A percentile compares a stretch with the other conserved stretches of the same genome.
Evolutionary conservation across 2,888 invertebrate species (phyloP).

Genomic region (Galerucella pusilla): DNA sequence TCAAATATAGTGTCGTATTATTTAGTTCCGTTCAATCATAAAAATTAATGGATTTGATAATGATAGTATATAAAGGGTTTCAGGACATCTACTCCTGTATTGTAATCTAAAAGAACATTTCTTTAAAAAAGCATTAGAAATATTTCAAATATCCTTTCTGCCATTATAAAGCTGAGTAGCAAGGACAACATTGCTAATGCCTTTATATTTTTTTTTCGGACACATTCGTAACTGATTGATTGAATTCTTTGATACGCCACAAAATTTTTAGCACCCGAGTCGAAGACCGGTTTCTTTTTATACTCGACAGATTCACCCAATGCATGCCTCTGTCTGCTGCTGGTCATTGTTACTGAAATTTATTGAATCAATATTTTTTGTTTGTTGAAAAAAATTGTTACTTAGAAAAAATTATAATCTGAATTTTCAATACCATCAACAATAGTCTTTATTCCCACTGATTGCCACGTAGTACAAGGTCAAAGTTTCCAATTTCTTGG

Average conservation of each 20-base stretch:
- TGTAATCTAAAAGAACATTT: not conserved
- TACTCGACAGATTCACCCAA: not conserved
- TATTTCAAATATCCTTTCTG: not conserved
- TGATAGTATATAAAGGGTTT: not conserved
- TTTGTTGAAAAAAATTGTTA: not conserved
- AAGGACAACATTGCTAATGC: not conserved
- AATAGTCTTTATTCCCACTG: too few relatives aligned
- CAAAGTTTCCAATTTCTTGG: too few relatives aligned
- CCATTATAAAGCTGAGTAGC: not conserved
- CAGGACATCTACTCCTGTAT: not conserved
- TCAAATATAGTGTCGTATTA: not conserved
- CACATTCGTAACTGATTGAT: not conserved
- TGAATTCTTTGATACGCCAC: not conserved
- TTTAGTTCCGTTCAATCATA: not conserved
- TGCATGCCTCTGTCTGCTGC: not conserved
- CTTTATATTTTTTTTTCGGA: not conserved
- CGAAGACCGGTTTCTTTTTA: constrained; percentile 2
- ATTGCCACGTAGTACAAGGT: too few relatives aligned
- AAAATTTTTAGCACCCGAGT: constrained; percentile 1
- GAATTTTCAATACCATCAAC: too few relatives aligned
- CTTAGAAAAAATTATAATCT: too few relatives aligned
- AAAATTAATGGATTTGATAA: not conserved
- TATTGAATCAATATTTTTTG: not conserved
- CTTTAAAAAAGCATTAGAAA: not conserved
- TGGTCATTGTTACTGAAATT: not conserved